Conservation (phyloP, 2,113 vertebrate genomes). For the Passer montanus region DNA sequence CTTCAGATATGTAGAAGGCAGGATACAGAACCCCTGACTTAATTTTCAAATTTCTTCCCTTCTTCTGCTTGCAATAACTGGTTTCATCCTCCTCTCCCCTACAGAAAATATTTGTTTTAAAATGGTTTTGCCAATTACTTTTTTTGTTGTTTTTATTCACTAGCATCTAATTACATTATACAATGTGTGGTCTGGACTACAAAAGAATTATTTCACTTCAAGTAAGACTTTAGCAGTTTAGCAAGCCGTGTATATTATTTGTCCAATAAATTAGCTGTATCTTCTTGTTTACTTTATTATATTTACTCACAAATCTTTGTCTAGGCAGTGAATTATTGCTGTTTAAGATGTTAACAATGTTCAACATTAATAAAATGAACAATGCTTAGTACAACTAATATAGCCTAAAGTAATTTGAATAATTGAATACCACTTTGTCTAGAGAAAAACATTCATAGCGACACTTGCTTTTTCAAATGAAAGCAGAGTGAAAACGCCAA, state of each 20-base stretch:
- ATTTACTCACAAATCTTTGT: background rate
- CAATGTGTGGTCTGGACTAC: background rate
- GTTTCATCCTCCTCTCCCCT: background rate
- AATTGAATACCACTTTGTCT: background rate
- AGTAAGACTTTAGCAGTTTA: background rate
- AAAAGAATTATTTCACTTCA: background rate
- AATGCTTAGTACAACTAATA: background rate
- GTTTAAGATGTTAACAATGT: background rate
- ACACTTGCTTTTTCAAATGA: background rate
- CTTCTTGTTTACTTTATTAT: background rate
- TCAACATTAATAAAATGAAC: background rate
- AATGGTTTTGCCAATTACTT: background rate
- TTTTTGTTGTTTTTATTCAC: background rate
- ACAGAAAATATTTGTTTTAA: background rate
- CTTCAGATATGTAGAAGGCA: background rate
- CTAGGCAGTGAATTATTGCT: background rate
- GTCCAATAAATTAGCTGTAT: background rate
- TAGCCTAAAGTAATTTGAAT: conserved; percentile 13
- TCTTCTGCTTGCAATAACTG: background rate
- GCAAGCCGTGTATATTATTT: background rate
- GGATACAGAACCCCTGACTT: background rate
- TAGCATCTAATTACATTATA: background rate
- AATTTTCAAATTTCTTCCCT: background rate
- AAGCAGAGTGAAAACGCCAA: background rate
- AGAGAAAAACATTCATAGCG: background rate